Evolutionary conservation across 2,113 vertebrate genomes (phyloP), one percentile per base, ranked within the genome.

Genomic region (Tursiops truncatus): DNA sequence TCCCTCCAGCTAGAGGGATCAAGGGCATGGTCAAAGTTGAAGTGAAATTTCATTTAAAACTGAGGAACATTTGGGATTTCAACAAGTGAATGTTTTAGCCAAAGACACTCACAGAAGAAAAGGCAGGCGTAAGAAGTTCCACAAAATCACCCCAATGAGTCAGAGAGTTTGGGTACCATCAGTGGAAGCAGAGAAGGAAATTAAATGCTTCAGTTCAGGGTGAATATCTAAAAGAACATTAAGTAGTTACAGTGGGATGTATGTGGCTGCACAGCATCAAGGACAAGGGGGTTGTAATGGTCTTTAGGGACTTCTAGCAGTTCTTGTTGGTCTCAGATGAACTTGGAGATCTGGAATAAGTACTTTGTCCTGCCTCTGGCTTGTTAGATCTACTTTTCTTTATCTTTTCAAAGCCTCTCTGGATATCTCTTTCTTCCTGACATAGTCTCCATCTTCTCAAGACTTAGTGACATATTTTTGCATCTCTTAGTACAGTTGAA

Each of bases 251-350:
- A 18, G 1, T 1, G 2, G 28, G 2, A 17, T 17, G 4, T 2
- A 15, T 0, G 2, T 18, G 8, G 5, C n/a, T 8, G 13, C 23
- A 15, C 1, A 28, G 2, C 1, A 1, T 8, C 20, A 53, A 70
- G 28, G 33, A 21, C 4, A 12, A 8, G 8, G 5, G 10, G 47
- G 21, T 23, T 67, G 38, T 10, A 3, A 47, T 53, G n/a, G 4
- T 71, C 4, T 28, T 3, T 7, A 2, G 20, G 17, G 31, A 4
- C 31, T 33, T 85, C 15, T 6, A 33, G 33, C 1, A 50, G 38
- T 31, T 67, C 6, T 1, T 5, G 7, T 6, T 23, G 12, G 13
- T 53, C 33, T 60, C 44, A 68, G 44, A 2, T 18, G n/a, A 41
- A 67, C 31, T 28, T 8, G 21, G 26, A 18, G 2, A 79, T 26